phyloP scores from a whole-genome alignment of 35 echinoderm and acorn worm genomes.

The Strongylocentrotus purpuratus region DNA sequence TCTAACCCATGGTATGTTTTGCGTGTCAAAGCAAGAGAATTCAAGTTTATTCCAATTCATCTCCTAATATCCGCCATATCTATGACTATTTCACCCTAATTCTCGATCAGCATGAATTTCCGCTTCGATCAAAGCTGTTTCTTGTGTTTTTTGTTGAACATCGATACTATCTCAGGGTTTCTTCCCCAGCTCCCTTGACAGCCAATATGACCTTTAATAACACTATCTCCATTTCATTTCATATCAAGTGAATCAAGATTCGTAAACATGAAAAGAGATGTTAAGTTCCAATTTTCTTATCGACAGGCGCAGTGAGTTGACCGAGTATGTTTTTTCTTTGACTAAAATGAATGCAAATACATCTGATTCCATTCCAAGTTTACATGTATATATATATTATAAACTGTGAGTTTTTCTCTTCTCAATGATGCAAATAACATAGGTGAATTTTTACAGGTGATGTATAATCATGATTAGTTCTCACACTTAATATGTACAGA shows the following conservation, averaged over 20 bases:
- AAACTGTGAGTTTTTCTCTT: background rate
- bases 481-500: too few species aligned
- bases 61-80: background rate
- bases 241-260: background rate
- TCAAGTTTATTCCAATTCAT: background rate
- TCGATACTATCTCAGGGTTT: background rate
- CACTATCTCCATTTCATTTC: background rate
- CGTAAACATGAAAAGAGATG: background rate
- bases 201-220: background rate
- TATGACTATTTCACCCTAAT: slow-evolving; percentile 10
- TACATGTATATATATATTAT: too few species aligned
- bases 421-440: background rate
- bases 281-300: background rate
- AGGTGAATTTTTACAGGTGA: too few species aligned
- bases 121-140: background rate
- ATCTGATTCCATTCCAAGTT: too few species aligned
- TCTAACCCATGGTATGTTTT: background rate
- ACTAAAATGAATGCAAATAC: too few species aligned
- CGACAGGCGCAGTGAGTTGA: background rate
- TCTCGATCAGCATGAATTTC: background rate
- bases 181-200: background rate
- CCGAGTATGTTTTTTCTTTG: background rate
- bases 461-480: too few species aligned
- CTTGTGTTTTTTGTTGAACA: background rate
- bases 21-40: background rate